phyloP scores from a whole-genome alignment of 2,888 invertebrate species.

The Sinohyriopsis cumingii region DNA sequence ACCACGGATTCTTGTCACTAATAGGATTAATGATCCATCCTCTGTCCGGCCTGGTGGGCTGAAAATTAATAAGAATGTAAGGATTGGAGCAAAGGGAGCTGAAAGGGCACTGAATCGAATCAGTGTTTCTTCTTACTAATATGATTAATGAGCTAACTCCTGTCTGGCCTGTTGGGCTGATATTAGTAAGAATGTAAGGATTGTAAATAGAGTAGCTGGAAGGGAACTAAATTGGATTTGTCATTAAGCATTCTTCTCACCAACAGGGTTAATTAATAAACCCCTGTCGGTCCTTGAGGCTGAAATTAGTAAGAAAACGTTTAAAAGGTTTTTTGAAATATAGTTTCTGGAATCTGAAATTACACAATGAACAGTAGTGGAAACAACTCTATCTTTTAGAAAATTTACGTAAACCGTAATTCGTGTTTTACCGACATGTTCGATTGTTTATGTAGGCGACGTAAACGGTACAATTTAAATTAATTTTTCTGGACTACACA shows the following conservation, averaged over 20 bases:
- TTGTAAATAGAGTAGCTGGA: slow-evolving; percentile 94
- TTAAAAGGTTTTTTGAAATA: too few species aligned
- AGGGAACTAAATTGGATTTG: slow-evolving; percentile 85
- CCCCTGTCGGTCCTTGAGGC: slow-evolving; percentile 57
- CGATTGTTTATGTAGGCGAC: too few species aligned
- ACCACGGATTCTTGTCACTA: slow-evolving; percentile 78
- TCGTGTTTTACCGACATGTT: too few species aligned
- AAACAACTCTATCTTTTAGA: too few species aligned
- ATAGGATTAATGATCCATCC: slow-evolving; percentile 67
- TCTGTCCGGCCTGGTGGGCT: slow-evolving; percentile 57
- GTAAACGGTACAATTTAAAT: too few species aligned
- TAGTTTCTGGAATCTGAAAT: too few species aligned
- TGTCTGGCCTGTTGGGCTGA: slow-evolving; percentile 54
- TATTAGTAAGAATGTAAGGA: slow-evolving; percentile 84
- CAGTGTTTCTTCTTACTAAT: slow-evolving; percentile 75
- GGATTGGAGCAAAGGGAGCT: slow-evolving; percentile 92
- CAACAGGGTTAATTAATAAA: slow-evolving; percentile 64
- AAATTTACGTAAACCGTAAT: not conserved
- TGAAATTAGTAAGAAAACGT: slow-evolving; percentile 74
- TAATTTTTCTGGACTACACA: too few species aligned
- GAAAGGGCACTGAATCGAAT: slow-evolving; percentile 89
- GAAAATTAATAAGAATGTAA: slow-evolving; percentile 81
- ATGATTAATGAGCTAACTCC: slow-evolving; percentile 64
- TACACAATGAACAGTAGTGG: too few species aligned
- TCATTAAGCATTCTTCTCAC: slow-evolving; percentile 80